Conservation (phyloP, 2,888 invertebrate genomes). For the Stegana nigrithorax region DNA sequence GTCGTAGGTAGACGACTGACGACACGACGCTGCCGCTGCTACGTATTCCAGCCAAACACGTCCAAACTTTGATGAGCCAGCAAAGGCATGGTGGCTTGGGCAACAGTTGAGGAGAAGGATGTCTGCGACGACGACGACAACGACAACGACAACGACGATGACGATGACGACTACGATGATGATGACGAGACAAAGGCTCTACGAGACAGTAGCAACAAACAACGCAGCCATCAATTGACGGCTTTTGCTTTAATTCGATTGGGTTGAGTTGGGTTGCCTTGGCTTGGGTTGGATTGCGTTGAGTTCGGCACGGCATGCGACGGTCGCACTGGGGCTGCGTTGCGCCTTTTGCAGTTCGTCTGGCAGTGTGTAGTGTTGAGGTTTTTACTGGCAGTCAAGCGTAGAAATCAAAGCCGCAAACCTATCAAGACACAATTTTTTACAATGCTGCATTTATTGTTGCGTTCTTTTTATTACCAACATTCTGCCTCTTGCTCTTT, state of each 20-base stretch:
- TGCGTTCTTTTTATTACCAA: no score
- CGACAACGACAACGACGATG: conserved; percentile 4
- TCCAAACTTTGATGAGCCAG: no score
- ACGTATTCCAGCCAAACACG: no score
- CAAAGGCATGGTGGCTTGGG: no score
- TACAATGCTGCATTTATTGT: no score
- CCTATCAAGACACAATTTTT: conserved; percentile 55
- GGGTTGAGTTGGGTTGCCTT: background rate
- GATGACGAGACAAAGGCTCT: background rate
- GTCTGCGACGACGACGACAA: conserved; percentile 2
- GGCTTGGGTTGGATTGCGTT: background rate
- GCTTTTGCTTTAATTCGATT: background rate
- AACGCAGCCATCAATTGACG: background rate
- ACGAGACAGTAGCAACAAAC: background rate
- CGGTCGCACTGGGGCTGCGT: background rate
- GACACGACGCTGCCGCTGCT: no score
- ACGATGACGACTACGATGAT: background rate
- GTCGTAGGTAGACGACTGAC: no score
- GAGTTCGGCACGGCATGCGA: background rate
- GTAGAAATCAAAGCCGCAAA: conserved; percentile 52
- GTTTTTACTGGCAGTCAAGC: conserved; percentile 15
- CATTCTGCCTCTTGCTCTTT: conserved; percentile 7
- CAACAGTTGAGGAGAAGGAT: no score
- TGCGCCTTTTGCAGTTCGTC: no score
- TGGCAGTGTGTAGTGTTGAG: no score